Evolutionary conservation across 2,888 invertebrate species (phyloP).

Genomic region (Ethmia dodecea): DNA sequence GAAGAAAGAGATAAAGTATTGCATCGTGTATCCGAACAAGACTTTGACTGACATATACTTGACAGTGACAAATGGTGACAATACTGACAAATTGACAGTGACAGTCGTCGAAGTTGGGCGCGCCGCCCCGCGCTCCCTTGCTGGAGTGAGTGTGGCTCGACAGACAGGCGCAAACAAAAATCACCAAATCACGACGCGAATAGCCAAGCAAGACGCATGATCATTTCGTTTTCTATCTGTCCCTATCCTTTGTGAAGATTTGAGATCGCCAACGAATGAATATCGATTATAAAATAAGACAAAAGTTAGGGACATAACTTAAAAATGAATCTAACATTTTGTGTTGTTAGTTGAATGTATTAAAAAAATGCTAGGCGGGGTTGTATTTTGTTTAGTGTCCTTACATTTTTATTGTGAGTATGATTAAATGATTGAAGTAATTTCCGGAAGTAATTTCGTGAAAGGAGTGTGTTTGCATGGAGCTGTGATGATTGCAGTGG

Average conservation of each 20-base stretch:
- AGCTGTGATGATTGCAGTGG: constrained; percentile 29
- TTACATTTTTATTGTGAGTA: constrained; percentile 56
- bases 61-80: constrained; percentile 4
- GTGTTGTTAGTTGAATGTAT: constrained; percentile 31
- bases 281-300: constrained; percentile 66
- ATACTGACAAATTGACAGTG: too few relatives aligned
- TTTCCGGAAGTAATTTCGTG: constrained; percentile 15
- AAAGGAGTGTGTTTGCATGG: background rate
- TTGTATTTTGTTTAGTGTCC: constrained; percentile 51
- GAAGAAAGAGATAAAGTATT: too few relatives aligned
- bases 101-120: constrained; percentile 3
- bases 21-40: too few relatives aligned
- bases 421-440: constrained; percentile 23
- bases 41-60: constrained; percentile 4
- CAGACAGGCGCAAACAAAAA: constrained; percentile 21
- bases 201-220: constrained; percentile 66
- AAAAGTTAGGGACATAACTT: constrained; percentile 35
- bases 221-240: constrained; percentile 44
- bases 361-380: constrained; percentile 46
- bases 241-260: constrained; percentile 46
- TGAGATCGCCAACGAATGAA: constrained; percentile 46
- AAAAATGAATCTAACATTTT: constrained; percentile 47
- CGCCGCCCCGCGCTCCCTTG: too few relatives aligned
- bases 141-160: background rate
- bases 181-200: constrained; percentile 32